Conservation (phyloP, 1,140 invertebrate genomes). For the Arctopsyche grandis region DNA sequence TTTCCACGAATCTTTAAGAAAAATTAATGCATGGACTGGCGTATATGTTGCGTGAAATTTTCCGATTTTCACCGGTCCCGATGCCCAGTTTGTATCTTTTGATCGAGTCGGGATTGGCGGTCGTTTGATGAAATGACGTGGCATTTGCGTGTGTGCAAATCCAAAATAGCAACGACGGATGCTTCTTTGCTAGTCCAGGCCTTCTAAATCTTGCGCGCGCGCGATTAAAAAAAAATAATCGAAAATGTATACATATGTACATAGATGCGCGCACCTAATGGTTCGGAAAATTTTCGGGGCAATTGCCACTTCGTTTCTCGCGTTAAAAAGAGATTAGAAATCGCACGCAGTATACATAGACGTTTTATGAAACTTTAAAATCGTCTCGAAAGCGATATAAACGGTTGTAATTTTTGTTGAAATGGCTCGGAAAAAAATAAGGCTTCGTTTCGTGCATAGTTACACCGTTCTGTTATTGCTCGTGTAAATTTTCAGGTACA, state of each 20-base stretch:
- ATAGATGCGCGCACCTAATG: neutral
- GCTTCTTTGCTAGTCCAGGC: neutral
- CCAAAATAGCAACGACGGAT: slow-evolving; percentile 31
- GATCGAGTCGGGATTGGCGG: slow-evolving; percentile 21
- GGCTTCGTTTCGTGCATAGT: no score
- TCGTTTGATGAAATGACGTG: slow-evolving; percentile 32
- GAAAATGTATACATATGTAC: neutral
- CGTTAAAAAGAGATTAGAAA: neutral
- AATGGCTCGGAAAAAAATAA: no score
- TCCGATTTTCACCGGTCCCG: neutral
- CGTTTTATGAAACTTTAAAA: no score
- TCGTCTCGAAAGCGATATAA: no score
- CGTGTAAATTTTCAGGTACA: no score
- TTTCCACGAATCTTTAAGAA: no score
- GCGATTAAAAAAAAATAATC: no score
- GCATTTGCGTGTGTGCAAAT: slow-evolving; percentile 37
- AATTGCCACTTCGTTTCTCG: neutral
- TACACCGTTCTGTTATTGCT: no score
- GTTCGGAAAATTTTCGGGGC: neutral
- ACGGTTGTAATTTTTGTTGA: no score
- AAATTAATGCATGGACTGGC: no score
- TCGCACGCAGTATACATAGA: neutral
- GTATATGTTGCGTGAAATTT: neutral
- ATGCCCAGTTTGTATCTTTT: slow-evolving; percentile 19
- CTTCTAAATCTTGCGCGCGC: neutral